phyloP scores from a whole-genome alignment of 2,888 invertebrate genomes.

The Cosmia trapezina region DNA sequence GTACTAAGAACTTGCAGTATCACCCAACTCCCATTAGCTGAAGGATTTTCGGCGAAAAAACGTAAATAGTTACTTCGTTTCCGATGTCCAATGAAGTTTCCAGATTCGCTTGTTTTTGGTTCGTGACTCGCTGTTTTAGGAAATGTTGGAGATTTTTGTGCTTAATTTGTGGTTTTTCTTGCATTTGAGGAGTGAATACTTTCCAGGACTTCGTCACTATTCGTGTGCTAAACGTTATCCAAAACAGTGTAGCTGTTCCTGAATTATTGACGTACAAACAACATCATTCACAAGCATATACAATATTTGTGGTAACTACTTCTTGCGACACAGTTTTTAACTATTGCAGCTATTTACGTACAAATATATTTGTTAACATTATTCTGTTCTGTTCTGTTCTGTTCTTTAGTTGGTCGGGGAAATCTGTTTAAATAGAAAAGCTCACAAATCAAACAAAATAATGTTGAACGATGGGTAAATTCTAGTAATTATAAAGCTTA shows the following conservation, averaged over 20 bases:
- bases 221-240: background rate
- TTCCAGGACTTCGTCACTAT: background rate
- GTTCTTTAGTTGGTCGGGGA: background rate
- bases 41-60: slow-evolving; percentile 46
- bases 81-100: slow-evolving; percentile 55
- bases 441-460: too few relatives aligned
- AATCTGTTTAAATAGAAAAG: too few relatives aligned
- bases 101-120: slow-evolving; percentile 54
- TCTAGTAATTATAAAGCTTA: too few relatives aligned
- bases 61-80: slow-evolving; percentile 47
- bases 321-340: too few relatives aligned
- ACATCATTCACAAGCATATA: background rate
- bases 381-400: too few relatives aligned
- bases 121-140: slow-evolving; percentile 40
- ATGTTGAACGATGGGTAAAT: too few relatives aligned
- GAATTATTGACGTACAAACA: background rate
- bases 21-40: slow-evolving; percentile 48
- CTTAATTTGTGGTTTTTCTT: slow-evolving; percentile 5
- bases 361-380: too few relatives aligned
- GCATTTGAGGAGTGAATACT: background rate
- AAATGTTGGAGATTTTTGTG: slow-evolving; percentile 25
- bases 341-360: too few relatives aligned
- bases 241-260: background rate
- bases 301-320: background rate
- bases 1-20: slow-evolving; percentile 53